Evolutionary conservation across 2,797 vertebrate genomes (phyloP).

Genomic region (Ispidina lecontei): DNA sequence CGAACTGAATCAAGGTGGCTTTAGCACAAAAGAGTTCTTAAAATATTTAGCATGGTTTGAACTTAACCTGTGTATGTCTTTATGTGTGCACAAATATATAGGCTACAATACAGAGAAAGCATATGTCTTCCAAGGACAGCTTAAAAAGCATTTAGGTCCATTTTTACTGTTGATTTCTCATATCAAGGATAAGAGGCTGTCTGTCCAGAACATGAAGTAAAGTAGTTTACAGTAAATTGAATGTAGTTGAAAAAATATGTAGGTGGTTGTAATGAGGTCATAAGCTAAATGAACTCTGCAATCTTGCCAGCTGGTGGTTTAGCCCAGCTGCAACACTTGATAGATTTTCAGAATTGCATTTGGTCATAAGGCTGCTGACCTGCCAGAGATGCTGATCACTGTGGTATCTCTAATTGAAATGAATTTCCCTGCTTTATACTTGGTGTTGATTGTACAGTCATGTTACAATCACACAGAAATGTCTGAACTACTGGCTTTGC

Average conservation of each 20-base stretch:
- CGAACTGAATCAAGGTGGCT: slow-evolving; percentile 56
- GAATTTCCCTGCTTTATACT: not conserved
- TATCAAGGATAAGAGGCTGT: not conserved
- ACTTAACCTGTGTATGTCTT: slow-evolving; percentile 47
- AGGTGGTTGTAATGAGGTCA: not conserved
- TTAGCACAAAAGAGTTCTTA: slow-evolving; percentile 30
- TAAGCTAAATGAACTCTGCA: not conserved
- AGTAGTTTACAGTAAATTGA: not conserved
- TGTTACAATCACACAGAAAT: not conserved
- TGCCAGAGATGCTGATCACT: slow-evolving; percentile 12
- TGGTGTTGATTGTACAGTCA: not conserved
- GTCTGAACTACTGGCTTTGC: not conserved
- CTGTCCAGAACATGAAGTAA: not conserved
- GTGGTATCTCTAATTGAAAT: not conserved
- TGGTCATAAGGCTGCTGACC: not conserved
- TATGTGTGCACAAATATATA: not conserved
- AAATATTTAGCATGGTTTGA: slow-evolving; percentile 73
- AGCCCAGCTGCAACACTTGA: not conserved
- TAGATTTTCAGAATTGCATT: not conserved
- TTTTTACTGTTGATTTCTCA: not conserved
- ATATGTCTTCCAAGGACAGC: not conserved
- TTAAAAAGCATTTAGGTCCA: not conserved
- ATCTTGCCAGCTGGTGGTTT: not conserved
- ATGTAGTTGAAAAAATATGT: not conserved
- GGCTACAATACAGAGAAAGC: not conserved